phyloP scores from a whole-genome alignment of 2,113 vertebrate genomes.

The Tragelaphus imberbis region DNA sequence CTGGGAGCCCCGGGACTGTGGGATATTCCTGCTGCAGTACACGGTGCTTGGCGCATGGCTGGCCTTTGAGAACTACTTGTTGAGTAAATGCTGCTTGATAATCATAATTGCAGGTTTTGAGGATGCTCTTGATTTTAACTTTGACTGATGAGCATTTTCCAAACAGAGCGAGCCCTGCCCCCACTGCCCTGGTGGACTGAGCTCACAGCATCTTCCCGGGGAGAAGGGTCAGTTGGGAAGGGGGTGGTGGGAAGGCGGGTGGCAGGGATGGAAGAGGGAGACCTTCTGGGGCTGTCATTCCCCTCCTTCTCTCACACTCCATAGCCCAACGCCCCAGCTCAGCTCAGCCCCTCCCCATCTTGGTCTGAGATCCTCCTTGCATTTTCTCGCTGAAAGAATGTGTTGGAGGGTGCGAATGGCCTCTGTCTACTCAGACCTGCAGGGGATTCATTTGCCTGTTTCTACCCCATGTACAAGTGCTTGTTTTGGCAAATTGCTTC shows the following conservation, averaged over 20 bases:
- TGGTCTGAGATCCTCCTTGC: neutral
- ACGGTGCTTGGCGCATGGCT: fast-evolving
- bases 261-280: too few species aligned
- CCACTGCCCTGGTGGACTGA: neutral
- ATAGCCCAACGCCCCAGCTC: fast-evolving
- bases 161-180: neutral
- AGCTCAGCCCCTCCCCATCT: neutral
- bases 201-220: neutral
- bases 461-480: neutral
- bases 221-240: neutral
- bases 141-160: neutral
- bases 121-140: neutral
- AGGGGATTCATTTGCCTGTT: neutral
- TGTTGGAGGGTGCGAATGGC: neutral
- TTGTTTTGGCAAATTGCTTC: neutral
- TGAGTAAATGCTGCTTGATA: neutral
- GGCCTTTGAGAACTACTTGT: neutral
- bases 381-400: neutral
- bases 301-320: fast-evolving
- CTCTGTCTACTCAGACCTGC: neutral
- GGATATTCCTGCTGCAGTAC: neutral
- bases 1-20: neutral
- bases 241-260: neutral
- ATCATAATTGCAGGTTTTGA: neutral
- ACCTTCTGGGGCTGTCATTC: fast-evolving